A percentile compares a stretch with the other conserved stretches of the same genome.
These are phyloP conservation scores for Idaea straminata DNA, from an alignment of 2,888 invertebrate genomes.

Conservation along the genomic window DNA sequence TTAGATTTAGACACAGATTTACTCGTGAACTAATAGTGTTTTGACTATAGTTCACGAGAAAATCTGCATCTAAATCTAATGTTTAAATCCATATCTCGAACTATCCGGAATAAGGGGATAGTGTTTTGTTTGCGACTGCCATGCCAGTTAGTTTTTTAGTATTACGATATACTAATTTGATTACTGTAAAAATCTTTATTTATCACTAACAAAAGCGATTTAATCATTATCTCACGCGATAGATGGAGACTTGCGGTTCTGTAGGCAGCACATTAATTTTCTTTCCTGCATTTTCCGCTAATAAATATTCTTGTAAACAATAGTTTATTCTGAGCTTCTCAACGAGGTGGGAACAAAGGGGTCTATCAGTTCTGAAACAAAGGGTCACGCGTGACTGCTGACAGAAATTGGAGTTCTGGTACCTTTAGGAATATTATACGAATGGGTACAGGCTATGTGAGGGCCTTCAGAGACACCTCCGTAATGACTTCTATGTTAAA, in stretches of 20 bases:
- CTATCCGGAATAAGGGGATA: too few species aligned
- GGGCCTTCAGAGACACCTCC: not conserved
- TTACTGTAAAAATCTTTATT: not conserved
- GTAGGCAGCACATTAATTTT: not conserved
- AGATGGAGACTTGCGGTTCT: not conserved
- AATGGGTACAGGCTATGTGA: not conserved
- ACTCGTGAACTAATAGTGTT: too few species aligned
- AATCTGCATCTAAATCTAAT: too few species aligned
- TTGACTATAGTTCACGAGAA: too few species aligned
- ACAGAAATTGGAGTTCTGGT: conserved; percentile 5
- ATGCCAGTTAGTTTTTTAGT: too few species aligned
- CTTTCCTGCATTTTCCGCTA: not conserved
- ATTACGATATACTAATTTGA: not conserved
- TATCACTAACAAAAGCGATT: not conserved
- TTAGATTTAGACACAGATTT: too few species aligned
- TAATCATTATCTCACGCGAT: not conserved
- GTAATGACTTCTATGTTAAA: not conserved
- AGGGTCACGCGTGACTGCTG: conserved; percentile 21
- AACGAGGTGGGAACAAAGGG: conserved; percentile 3
- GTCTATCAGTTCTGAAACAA: conserved; percentile 21
- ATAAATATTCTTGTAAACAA: conserved; percentile 3
- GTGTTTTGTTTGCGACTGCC: too few species aligned
- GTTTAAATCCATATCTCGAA: too few species aligned
- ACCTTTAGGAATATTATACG: conserved; percentile 2
- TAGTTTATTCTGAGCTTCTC: not conserved